Conservation (phyloP, 2,113 vertebrate genomes). For the Zeus faber region DNA sequence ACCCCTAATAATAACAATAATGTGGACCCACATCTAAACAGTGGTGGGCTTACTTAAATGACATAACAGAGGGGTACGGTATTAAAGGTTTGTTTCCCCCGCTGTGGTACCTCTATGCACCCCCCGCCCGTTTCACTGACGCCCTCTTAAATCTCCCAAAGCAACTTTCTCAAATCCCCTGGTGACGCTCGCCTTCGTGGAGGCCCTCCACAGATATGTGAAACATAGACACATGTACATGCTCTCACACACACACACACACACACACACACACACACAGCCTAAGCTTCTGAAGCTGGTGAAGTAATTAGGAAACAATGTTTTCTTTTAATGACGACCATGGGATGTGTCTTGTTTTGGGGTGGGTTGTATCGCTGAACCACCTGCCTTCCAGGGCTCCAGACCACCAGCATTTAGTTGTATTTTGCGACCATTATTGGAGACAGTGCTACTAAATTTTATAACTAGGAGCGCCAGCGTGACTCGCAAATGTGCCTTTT, state of each 20-base stretch:
- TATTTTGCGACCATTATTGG: too few relatives aligned
- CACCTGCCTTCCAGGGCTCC: conserved; percentile 17
- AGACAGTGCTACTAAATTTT: too few relatives aligned
- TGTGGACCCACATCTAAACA: too few relatives aligned
- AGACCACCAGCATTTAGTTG: too few relatives aligned
- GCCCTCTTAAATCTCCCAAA: too few relatives aligned
- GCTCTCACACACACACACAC: neutral
- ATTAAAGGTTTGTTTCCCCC: neutral
- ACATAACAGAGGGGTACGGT: too few relatives aligned
- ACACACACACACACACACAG: neutral
- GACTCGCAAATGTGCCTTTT: too few relatives aligned
- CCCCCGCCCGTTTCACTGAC: neutral
- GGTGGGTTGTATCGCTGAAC: conserved; percentile 30
- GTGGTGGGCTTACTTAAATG: too few relatives aligned
- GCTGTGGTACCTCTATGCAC: neutral
- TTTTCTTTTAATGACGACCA: conserved; percentile 30
- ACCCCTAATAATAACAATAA: too few relatives aligned
- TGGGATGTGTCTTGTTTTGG: conserved; percentile 11
- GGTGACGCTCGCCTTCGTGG: neutral
- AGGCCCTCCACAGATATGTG: neutral
- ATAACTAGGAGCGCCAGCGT: too few relatives aligned
- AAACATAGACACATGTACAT: neutral
- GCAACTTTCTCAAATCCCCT: neutral
- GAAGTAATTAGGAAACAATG: conserved; percentile 30
- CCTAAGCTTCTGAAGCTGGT: conserved; percentile 1